A percentile compares a stretch with the other conserved stretches of the same genome.
Evolutionary conservation across 2,888 invertebrate genomes (phyloP).

Genomic region (Phortica okadai): DNA sequence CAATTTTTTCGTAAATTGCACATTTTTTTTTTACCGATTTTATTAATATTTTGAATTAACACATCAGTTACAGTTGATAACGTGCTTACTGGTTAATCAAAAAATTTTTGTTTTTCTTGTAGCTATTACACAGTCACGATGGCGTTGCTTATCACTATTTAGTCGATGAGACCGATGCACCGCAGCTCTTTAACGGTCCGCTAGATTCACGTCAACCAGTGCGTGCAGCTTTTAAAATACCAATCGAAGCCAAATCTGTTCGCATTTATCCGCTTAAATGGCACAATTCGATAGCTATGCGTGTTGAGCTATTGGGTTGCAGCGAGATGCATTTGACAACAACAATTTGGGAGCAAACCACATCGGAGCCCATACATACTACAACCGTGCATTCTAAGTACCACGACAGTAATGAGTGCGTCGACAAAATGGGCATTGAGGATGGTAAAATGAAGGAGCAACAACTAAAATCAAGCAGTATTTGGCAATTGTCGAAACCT

Average conservation of each 20-base stretch:
- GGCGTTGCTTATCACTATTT: conserved; percentile 81
- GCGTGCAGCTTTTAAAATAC: conserved; percentile 82
- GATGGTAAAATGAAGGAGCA: conserved; percentile 80
- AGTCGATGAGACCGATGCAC: conserved; percentile 77
- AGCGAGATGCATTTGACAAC: conserved; percentile 31
- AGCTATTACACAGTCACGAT: conserved; percentile 82
- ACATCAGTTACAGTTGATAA: no score
- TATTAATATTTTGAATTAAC: no score
- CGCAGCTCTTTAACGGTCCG: conserved; percentile 86
- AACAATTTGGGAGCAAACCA: neutral
- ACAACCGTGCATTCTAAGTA: conserved; percentile 20
- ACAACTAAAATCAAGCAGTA: conserved; percentile 78
- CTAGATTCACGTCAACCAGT: conserved; percentile 79
- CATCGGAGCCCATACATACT: conserved; percentile 19
- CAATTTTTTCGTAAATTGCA: no score
- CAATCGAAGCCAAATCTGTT: conserved; percentile 86
- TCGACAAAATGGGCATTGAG: conserved; percentile 85
- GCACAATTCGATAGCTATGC: conserved; percentile 83
- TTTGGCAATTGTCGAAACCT: conserved; percentile 65
- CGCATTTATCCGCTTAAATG: conserved; percentile 86
- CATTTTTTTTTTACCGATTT: no score
- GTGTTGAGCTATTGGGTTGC: conserved; percentile 88
- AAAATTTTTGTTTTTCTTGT: neutral
- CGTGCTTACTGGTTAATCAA: neutral
- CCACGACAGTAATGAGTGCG: conserved; percentile 77